Percentiles rank a stretch among this genome's conserved stretches.
phyloP scores from a whole-genome alignment of 2,888 invertebrate species.

The Agrochola lota region DNA sequence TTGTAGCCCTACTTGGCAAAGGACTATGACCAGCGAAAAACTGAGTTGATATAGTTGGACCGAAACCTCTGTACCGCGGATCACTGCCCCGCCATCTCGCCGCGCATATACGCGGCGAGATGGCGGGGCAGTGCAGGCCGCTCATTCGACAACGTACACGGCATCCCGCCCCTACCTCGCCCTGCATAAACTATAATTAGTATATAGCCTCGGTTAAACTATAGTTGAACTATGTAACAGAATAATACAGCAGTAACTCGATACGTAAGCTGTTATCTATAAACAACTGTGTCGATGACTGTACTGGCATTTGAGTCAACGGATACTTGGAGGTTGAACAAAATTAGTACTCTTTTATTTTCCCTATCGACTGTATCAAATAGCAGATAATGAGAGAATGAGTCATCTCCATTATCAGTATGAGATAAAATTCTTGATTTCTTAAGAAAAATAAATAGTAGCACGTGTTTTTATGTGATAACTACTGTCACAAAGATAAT shows the following conservation, averaged over 20 bases:
- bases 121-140: background rate
- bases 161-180: background rate
- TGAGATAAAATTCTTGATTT: constrained; percentile 13
- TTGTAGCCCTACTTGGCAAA: background rate
- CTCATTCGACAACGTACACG: background rate
- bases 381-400: background rate
- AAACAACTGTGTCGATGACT: constrained; percentile 64
- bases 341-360: constrained; percentile 14
- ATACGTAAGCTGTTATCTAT: constrained; percentile 64
- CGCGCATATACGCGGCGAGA: background rate
- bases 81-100: too few relatives aligned
- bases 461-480: background rate
- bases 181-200: too few relatives aligned
- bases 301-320: constrained; percentile 61
- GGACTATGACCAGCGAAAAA: background rate
- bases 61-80: background rate
- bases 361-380: constrained; percentile 7
- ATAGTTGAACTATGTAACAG: constrained; percentile 30
- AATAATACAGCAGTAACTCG: constrained; percentile 63
- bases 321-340: constrained; percentile 30
- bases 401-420: constrained; percentile 15
- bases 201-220: too few relatives aligned
- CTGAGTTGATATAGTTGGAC: background rate
- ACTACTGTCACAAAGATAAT: background rate
- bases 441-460: constrained; percentile 10